These are phyloP conservation scores for Hybognathus amarus DNA, from an alignment of 2,797 vertebrate genomes.

Conservation along the genomic window DNA sequence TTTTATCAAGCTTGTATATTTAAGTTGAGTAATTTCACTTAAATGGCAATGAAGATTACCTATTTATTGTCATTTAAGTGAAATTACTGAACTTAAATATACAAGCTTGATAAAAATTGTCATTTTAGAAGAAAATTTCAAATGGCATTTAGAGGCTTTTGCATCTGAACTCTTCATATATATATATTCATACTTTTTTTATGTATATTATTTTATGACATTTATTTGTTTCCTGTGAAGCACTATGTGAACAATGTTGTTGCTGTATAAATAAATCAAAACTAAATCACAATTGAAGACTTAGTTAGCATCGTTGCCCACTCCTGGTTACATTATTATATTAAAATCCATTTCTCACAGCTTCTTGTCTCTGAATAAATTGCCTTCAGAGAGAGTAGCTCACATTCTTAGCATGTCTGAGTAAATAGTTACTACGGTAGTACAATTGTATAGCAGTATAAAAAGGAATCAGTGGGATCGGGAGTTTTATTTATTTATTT, in stretches of 20 bases:
- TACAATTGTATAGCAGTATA: not conserved
- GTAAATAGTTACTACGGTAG: not conserved
- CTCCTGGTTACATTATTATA: not conserved
- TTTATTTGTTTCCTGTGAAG: not conserved
- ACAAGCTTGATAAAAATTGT: too few relatives aligned
- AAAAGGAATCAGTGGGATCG: not conserved
- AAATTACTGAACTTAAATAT: too few relatives aligned
- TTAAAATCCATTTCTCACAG: constrained; percentile 4
- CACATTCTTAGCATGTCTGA: not conserved
- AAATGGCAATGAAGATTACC: too few relatives aligned
- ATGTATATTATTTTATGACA: not conserved
- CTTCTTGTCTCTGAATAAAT: constrained; percentile 10
- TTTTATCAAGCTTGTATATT: too few relatives aligned
- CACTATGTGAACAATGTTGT: not conserved
- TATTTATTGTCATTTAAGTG: too few relatives aligned
- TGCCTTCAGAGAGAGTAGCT: constrained; percentile 2
- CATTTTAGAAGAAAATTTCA: too few relatives aligned
- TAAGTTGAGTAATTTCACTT: too few relatives aligned
- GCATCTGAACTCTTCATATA: too few relatives aligned
- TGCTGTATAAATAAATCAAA: not conserved
- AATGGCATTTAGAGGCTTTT: too few relatives aligned
- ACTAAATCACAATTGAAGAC: not conserved
- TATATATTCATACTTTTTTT: too few relatives aligned
- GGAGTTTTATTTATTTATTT: not conserved
- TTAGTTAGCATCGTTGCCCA: not conserved